These are phyloP conservation scores for Cryptocephalus primarius DNA, from an alignment of 2,888 invertebrate species.

Conservation along the genomic window DNA sequence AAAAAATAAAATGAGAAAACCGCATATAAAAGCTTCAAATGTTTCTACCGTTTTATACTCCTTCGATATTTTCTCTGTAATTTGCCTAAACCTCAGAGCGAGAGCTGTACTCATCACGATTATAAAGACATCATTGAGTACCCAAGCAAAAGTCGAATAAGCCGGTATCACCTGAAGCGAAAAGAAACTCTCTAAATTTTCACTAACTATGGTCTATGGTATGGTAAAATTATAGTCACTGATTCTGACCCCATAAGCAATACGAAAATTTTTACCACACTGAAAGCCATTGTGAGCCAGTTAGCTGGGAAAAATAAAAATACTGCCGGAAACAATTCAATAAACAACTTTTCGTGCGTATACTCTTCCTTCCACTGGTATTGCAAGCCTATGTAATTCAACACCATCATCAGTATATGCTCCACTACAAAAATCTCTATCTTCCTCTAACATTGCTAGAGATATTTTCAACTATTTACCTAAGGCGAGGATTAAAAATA, in stretches of 20 bases:
- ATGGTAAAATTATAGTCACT: no score
- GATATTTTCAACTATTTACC: constrained; percentile 6
- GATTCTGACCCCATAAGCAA: no score
- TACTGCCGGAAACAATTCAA: constrained; percentile 3
- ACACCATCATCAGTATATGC: not conserved
- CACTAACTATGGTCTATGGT: no score
- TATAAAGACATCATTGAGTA: constrained; percentile 29
- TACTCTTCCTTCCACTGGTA: not conserved
- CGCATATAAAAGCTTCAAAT: not conserved
- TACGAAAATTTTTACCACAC: no score
- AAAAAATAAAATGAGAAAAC: constrained; percentile 1
- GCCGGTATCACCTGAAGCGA: constrained; percentile 21
- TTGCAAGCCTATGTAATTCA: not conserved
- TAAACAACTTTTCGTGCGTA: not conserved
- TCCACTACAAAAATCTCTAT: no score
- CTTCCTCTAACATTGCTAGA: no score
- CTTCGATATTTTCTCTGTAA: constrained; percentile 9
- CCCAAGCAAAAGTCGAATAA: constrained; percentile 25
- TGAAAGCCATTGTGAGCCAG: not conserved
- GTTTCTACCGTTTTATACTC: not conserved
- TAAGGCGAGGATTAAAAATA: constrained; percentile 9
- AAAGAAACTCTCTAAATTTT: no score
- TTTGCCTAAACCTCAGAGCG: constrained; percentile 25
- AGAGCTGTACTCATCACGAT: constrained; percentile 25
- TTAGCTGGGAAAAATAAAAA: constrained; percentile 11